Evolutionary conservation across 2,113 vertebrate genomes (phyloP), one percentile per base, ranked within the genome.

Genomic region (Sceloporus tristichus): DNA sequence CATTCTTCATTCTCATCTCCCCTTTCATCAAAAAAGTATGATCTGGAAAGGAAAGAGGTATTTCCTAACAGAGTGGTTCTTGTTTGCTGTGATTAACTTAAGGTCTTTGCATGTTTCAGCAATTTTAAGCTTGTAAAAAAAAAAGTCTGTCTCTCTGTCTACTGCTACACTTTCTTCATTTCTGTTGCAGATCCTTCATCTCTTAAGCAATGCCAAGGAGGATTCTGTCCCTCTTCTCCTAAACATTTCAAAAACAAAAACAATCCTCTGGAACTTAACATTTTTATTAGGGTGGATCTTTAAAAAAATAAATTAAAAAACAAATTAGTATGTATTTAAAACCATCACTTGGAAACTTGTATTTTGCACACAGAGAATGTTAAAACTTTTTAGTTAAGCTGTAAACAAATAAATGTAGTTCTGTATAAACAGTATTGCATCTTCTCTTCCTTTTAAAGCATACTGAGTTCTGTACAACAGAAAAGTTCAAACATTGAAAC

Each of bases 401-500:
- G 98, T 98, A 98, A 97, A 97, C 96, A 94, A 97, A 98, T 98
- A 99, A 99, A 99, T 97, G 87, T 89, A 92, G 95, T 97, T 97
- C 97, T 97, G 97, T 96, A 93, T 97, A 97, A 97, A 94, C 92
- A 92, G 94, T 90, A 91, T 90, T 95, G 97, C 97, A 97, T 98
- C 96, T 94, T 98, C 96, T 95, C 97, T 98, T 98, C 95, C 96
- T 97, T 96, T 95, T 87, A 76, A 23, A 94, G 90, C 87, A 93
- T 38, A 88, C 40, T 81, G 34, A 3, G n/a, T 87, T 96, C 85
- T 89, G 92, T 90, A 62, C 59, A 62, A 19, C 3, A 88, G 5
- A 95, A 71, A 84, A 73, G 80, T 84, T 91, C 85, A 1, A 59
- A 71, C 7, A 29, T 38, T 75, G 27, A 10, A 71, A 25, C 53